Evolutionary conservation across 2,797 vertebrate genomes (phyloP).

Genomic region (Esox lucius): DNA sequence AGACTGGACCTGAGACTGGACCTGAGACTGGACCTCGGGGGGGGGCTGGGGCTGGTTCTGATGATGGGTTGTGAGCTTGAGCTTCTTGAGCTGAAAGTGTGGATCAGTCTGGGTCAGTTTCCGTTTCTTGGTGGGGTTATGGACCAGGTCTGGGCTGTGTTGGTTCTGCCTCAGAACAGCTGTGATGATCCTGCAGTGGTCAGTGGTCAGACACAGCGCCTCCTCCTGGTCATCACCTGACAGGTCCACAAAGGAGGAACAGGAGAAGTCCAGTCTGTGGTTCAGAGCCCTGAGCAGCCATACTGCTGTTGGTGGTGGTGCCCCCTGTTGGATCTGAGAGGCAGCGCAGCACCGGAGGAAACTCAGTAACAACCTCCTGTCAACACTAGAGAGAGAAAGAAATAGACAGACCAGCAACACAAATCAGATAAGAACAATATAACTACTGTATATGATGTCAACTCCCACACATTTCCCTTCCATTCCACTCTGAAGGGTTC

Average conservation of each 20-base stretch:
- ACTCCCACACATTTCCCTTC: neutral
- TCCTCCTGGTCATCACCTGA: conserved; percentile 19
- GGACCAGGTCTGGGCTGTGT: neutral
- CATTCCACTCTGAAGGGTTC: neutral
- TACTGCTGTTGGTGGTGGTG: conserved; percentile 18
- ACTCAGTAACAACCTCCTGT: conserved; percentile 54
- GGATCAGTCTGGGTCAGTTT: neutral
- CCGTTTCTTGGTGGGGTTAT: neutral
- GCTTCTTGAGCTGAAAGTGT: too few species aligned
- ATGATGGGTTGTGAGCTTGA: too few species aligned
- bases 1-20: too few species aligned
- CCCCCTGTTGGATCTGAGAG: conserved; percentile 42
- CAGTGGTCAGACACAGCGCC: conserved; percentile 34
- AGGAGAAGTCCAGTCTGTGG: conserved; percentile 46
- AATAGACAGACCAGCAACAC: neutral
- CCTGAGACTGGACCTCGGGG: too few species aligned
- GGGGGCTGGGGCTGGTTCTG: neutral
- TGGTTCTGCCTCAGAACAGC: conserved; percentile 37
- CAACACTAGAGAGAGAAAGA: conserved; percentile 32
- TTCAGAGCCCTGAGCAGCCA: conserved; percentile 46
- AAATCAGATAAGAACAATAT: neutral
- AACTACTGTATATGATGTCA: neutral
- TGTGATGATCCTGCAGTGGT: conserved; percentile 33
- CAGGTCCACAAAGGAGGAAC: conserved; percentile 36
- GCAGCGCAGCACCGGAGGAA: conserved; percentile 45